Evolutionary conservation across 1,140 invertebrate genomes (phyloP).

Genomic region (Anagrus nilaparvatae): DNA sequence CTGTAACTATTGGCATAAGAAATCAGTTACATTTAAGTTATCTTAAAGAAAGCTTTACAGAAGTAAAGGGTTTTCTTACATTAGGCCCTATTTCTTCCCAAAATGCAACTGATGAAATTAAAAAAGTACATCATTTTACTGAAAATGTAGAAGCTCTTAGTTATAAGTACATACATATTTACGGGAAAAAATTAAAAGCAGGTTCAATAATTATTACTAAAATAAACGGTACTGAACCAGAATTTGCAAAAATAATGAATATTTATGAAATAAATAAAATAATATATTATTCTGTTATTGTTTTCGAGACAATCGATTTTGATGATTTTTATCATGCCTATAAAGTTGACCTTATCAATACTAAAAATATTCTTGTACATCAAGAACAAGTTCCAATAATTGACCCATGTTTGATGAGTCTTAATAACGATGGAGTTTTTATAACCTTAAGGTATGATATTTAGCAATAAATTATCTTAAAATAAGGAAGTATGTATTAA

Average conservation of each 20-base stretch:
- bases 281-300: conserved; percentile 8
- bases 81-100: conserved; percentile 6
- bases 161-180: conserved; percentile 12
- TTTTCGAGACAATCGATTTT: conserved; percentile 12
- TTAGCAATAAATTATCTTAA: too few species aligned
- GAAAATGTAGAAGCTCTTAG: not conserved
- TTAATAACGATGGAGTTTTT: too few species aligned
- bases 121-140: conserved; percentile 1
- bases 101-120: not conserved
- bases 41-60: conserved; percentile 2
- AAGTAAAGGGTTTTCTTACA: conserved; percentile 1
- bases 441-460: too few species aligned
- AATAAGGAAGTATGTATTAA: too few species aligned
- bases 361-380: conserved; percentile 6
- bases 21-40: conserved; percentile 16
- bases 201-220: conserved; percentile 11
- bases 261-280: conserved; percentile 14
- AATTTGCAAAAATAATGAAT: conserved; percentile 15
- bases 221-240: conserved; percentile 8
- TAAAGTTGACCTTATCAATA: conserved; percentile 1
- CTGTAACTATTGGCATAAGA: conserved; percentile 12
- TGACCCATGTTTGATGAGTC: too few species aligned
- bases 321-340: conserved; percentile 14
- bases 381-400: too few species aligned
- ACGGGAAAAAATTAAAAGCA: conserved; percentile 11